These are phyloP conservation scores for Telenomus remus DNA, from an alignment of 1,140 invertebrate species.

Conservation along the genomic window DNA sequence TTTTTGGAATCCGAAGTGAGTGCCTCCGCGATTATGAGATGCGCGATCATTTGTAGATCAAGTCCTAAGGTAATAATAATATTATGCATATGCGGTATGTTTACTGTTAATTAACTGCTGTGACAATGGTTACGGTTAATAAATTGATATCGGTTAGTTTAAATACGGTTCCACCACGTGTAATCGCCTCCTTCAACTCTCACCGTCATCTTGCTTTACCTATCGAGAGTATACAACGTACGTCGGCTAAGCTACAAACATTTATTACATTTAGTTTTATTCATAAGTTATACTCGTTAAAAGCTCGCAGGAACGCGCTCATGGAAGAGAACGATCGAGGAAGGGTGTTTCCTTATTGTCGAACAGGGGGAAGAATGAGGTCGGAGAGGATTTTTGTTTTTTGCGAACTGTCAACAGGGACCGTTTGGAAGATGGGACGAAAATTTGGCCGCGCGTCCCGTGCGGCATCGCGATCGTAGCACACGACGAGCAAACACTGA, in stretches of 20 bases:
- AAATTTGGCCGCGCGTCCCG: slow-evolving; percentile 57
- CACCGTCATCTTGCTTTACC: slow-evolving; percentile 50
- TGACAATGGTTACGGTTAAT: slow-evolving; percentile 73
- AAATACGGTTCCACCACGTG: slow-evolving; percentile 71
- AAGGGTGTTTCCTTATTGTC: slow-evolving; percentile 47
- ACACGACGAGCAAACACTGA: slow-evolving; percentile 72
- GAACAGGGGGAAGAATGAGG: slow-evolving; percentile 30
- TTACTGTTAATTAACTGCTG: slow-evolving; percentile 71
- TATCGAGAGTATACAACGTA: slow-evolving; percentile 72
- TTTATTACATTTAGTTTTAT: slow-evolving; percentile 73
- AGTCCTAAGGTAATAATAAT: slow-evolving; percentile 68
- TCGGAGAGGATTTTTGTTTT: slow-evolving; percentile 23
- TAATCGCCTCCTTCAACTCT: slow-evolving; percentile 60
- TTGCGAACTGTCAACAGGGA: background rate
- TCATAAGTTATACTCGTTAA: slow-evolving; percentile 70
- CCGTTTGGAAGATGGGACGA: slow-evolving; percentile 33
- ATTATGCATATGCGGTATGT: slow-evolving; percentile 70
- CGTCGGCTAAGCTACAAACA: slow-evolving; percentile 73
- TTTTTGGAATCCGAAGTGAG: slow-evolving; percentile 69
- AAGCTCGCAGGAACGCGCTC: slow-evolving; percentile 56
- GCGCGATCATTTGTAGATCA: slow-evolving; percentile 62
- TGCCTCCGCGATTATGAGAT: slow-evolving; percentile 73
- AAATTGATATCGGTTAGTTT: slow-evolving; percentile 71
- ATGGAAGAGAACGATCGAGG: slow-evolving; percentile 41
- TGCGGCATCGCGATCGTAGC: slow-evolving; percentile 60